Base-by-base conservation (phyloP, 2,888 invertebrate species). In the Tuta absoluta region DNA sequence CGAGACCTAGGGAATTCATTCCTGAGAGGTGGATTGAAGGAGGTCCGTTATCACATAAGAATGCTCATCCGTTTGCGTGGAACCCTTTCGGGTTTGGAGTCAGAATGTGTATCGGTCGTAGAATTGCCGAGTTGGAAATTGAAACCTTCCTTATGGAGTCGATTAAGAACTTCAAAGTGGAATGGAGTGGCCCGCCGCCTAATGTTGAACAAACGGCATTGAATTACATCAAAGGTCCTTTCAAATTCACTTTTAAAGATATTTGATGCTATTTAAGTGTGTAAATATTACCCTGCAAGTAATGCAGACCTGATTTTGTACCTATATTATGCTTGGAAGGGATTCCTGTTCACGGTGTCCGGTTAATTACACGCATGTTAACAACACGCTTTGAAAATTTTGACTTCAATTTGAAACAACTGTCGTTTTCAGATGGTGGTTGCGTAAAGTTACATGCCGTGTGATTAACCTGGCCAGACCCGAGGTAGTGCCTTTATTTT, bases 1-100 rank as follows among this genome's bases (percentile, higher is more conserved):
- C 93, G 0, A 83, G 90, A 12, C 88, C 94, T 19, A 76, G 88
- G 0, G 86, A 93, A 63, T 96, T 93, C 75, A 77, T 94, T 59
- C 96, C 96, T 0, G 96, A 96, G 79, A 86, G 97, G 57, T 97
- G 96, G 96, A 69, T 92, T 1, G 77, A 78, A 0, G 66, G 68
- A 3, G 78, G 81, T 41, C 73, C 76, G 0, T 61, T 83, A 33
- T 75, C 78, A 51, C 80, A 87, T 41, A 82, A 84, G 63, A 79
- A 84, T 8, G 82, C 86, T 3, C 93, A 94, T 73, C 93, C 93
- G 0, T 94, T 93, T 72, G 91, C 93, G 0, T 92, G 92, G 5
- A 80, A 92, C 65, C 94, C 94, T 0, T 95, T 94, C 73, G 94
- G 95, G 10, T 93, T 92, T 70, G 95, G 94, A 1, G 88, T 91